Evolutionary conservation across 2,888 invertebrate genomes (phyloP), one percentile per base, ranked within the genome.

Genomic region (Pterobdella sp.): DNA sequence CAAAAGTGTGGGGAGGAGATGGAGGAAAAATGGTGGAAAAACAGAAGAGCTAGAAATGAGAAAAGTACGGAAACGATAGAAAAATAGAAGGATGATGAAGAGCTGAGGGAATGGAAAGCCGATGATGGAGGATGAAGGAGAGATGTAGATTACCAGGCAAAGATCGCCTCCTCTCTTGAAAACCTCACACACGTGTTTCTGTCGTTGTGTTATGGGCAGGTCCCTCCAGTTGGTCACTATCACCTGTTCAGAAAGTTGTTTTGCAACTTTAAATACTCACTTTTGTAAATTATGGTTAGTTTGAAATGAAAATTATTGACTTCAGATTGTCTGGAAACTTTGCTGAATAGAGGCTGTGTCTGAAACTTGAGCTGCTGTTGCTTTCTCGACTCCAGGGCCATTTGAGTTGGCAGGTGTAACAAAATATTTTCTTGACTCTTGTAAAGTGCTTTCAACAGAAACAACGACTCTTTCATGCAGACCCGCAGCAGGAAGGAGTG

Each of bases 291-390:
- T n/a, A n/a, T n/a, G n/a, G n/a, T n/a, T n/a, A n/a, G n/a, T n/a
- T n/a, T n/a, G n/a, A n/a, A n/a, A n/a, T n/a, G n/a, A n/a, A n/a
- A n/a, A n/a, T n/a, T n/a, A n/a, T n/a, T 22, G 3, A 56, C 60
- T 26, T 56, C 60, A 56, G 7, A 26, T 56, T 56, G n/a, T 22
- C 26, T 56, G 10, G 60, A 7, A 22, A 56, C 10, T 26, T 56
- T 56, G 10, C 18, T 22, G n/a, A 56, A 56, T 22, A 56, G 4
- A 22, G 60, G 60, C n/a, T 56, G n/a, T 22, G 4, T 56, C n/a
- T 56, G n/a, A 22, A 26, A 56, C 60, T 56, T 56, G 60, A 56
- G 4, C n/a, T 56, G n/a, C n/a, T 56, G 60, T 22, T 56, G 60
- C n/a, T n/a, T n/a, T n/a, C n/a, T n/a, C n/a, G n/a, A n/a, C n/a